Conservation (phyloP, 2,888 invertebrate species). For the Sphaerophoria rueppellii region DNA sequence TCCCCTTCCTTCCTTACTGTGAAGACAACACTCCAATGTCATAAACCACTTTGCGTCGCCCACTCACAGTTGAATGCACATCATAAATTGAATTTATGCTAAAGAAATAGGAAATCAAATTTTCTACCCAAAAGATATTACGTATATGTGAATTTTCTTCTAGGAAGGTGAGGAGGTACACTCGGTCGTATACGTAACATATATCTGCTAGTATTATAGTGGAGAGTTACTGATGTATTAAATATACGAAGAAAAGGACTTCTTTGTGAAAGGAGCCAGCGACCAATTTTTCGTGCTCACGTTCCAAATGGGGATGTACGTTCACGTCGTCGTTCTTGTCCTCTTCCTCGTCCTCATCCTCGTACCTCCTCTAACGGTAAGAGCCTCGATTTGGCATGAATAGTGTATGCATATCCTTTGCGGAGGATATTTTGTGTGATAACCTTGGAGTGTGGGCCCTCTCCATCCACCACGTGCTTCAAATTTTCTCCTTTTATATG, state of each 20-base stretch:
- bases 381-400: no score
- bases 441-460: constrained; percentile 1
- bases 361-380: no score
- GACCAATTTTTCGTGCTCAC: constrained; percentile 20
- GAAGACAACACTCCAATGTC: constrained; percentile 10
- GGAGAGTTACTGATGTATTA: background rate
- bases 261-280: constrained; percentile 32
- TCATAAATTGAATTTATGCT: constrained; percentile 69
- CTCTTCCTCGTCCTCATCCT: background rate
- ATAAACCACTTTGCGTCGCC: constrained; percentile 39
- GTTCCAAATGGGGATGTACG: constrained; percentile 27
- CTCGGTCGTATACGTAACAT: background rate
- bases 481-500: constrained; percentile 34
- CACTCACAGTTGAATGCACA: constrained; percentile 57
- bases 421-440: constrained; percentile 37
- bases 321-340: background rate
- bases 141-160: background rate
- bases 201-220: background rate
- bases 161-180: background rate
- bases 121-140: constrained; percentile 51
- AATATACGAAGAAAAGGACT: constrained; percentile 7
- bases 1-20: background rate
- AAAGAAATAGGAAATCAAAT: constrained; percentile 70
- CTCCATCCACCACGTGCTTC: constrained; percentile 27
- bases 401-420: constrained; percentile 15